Evolutionary conservation across 2,888 invertebrate species (phyloP).

Genomic region (Pelosia muscerda): DNA sequence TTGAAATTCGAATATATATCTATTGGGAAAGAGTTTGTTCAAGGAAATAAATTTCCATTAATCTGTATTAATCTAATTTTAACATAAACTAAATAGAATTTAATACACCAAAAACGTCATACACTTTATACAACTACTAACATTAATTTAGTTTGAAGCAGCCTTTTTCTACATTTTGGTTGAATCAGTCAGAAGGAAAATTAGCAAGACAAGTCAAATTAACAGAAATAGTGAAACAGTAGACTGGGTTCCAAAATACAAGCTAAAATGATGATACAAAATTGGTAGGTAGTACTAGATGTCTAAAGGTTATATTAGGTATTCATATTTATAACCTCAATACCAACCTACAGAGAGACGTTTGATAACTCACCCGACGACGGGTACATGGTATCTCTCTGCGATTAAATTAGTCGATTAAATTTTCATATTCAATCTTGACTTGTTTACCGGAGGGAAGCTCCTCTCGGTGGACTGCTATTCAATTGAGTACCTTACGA

Average conservation of each 20-base stretch:
- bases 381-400: slow-evolving; percentile 73
- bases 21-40: no score
- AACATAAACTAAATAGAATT: no score
- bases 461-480: slow-evolving; percentile 55
- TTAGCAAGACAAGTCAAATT: no score
- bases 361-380: slow-evolving; percentile 69
- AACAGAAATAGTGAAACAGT: no score
- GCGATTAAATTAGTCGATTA: slow-evolving; percentile 91
- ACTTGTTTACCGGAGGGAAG: slow-evolving; percentile 88
- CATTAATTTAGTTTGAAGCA: no score
- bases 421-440: slow-evolving; percentile 94
- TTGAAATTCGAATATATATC: no score
- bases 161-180: no score
- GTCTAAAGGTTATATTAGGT: slow-evolving; percentile 28
- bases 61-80: no score
- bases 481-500: slow-evolving; percentile 45
- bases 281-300: background rate
- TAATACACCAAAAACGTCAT: no score
- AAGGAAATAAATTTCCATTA: no score
- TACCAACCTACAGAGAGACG: slow-evolving; percentile 49
- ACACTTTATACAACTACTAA: no score
- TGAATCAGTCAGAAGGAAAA: no score
- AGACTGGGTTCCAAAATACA: background rate
- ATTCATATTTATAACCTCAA: slow-evolving; percentile 54
- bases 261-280: background rate